A percentile compares a stretch with the other conserved stretches of the same genome.
Conservation (phyloP, 2,113 vertebrate genomes). For the Rattus rattus region DNA sequence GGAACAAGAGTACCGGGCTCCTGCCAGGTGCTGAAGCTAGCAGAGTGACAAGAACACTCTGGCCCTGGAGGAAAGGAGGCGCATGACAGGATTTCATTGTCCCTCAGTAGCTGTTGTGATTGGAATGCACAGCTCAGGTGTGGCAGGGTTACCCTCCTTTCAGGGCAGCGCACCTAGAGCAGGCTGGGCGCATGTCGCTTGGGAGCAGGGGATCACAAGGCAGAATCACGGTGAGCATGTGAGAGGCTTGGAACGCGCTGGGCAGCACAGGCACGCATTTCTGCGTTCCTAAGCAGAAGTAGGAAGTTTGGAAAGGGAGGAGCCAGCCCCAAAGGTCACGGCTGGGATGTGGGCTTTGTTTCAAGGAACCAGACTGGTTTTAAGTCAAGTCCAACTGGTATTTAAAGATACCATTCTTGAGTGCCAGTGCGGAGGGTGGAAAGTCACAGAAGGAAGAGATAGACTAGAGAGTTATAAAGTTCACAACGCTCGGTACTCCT, state of each 20-base stretch:
- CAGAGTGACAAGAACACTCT: fast-evolving
- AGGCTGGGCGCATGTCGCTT: background rate
- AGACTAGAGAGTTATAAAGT: background rate
- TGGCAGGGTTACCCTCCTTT: fast-evolving
- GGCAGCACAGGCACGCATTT: background rate
- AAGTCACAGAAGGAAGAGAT: background rate
- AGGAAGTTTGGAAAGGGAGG: background rate
- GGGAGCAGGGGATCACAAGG: background rate
- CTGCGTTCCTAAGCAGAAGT: background rate
- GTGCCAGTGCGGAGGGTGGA: background rate
- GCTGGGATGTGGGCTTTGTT: background rate
- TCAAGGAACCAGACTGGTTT: background rate
- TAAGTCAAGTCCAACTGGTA: background rate
- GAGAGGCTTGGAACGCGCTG: background rate
- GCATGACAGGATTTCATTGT: background rate
- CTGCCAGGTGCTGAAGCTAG: background rate
- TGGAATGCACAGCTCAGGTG: background rate
- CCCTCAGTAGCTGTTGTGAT: fast-evolving
- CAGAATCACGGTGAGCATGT: background rate
- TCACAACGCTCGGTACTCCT: background rate
- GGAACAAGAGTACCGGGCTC: background rate
- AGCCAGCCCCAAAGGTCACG: background rate
- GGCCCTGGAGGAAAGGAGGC: background rate
- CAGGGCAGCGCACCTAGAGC: background rate
- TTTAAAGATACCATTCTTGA: background rate